phyloP scores from a whole-genome alignment of 1,140 invertebrate species.

The Nomia melanderi region DNA sequence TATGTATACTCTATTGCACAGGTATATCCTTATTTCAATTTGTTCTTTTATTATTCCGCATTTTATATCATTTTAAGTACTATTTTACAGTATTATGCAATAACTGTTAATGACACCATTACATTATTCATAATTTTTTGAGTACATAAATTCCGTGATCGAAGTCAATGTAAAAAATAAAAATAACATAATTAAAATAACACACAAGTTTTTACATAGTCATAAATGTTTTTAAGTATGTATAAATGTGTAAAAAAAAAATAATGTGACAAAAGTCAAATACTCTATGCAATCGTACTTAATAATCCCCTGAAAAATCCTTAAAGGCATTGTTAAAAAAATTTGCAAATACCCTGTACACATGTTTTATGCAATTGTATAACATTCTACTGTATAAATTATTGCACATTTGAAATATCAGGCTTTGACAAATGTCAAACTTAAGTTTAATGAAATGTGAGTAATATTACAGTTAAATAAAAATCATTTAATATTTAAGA shows the following conservation, averaged over 20 bases:
- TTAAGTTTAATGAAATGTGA: too few relatives aligned
- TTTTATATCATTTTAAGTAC: conserved; percentile 47
- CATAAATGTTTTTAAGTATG: conserved; percentile 15
- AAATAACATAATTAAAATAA: conserved; percentile 11
- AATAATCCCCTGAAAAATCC: conserved; percentile 9
- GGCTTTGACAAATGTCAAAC: conserved; percentile 3
- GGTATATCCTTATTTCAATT: conserved; percentile 16
- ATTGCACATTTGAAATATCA: conserved; percentile 24
- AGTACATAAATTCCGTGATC: not conserved
- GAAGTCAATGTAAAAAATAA: conserved; percentile 22
- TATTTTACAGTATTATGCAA: conserved; percentile 32
- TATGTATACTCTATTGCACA: conserved; percentile 32
- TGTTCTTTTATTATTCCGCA: conserved; percentile 20
- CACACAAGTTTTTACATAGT: conserved; percentile 18
- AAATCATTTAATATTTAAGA: conserved; percentile 25
- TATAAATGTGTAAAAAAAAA: conserved; percentile 34
- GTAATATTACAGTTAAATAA: conserved; percentile 24
- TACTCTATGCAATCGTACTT: not conserved
- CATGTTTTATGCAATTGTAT: conserved; percentile 18
- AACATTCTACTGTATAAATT: conserved; percentile 40
- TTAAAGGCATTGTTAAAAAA: conserved; percentile 13
- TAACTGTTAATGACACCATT: conserved; percentile 12
- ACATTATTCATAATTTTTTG: conserved; percentile 12
- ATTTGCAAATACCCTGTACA: conserved; percentile 33
- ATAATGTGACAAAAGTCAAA: conserved; percentile 11